These are phyloP conservation scores for Spea multiplicata DNA, from an alignment of 2,113 vertebrate species.

Conservation along the genomic window DNA sequence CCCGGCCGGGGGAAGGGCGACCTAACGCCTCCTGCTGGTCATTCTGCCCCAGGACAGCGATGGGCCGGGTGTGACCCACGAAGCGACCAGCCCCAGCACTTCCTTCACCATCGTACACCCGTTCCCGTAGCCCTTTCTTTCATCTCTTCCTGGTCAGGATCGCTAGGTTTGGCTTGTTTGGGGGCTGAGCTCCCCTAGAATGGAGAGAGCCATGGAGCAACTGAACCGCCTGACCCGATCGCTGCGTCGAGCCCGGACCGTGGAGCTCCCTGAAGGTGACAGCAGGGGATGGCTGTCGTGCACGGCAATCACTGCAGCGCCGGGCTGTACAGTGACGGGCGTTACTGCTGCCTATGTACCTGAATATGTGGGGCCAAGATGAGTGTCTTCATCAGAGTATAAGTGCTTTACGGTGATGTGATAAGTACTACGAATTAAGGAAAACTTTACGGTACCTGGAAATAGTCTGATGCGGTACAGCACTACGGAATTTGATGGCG, in stretches of 20 bases:
- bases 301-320: no score
- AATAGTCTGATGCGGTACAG: no score
- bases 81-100: not conserved
- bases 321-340: no score
- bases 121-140: not conserved
- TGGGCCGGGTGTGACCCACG: not conserved
- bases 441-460: no score
- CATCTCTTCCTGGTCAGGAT: not conserved
- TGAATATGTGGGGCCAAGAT: no score
- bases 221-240: slow-evolving; percentile 91
- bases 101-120: not conserved
- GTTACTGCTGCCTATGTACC: no score
- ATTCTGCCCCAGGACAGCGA: not conserved
- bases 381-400: no score
- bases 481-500: no score
- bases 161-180: not conserved
- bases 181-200: slow-evolving; percentile 67
- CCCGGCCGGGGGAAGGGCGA: not conserved
- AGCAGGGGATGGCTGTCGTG: not conserved
- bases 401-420: no score
- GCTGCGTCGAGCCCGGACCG: slow-evolving; percentile 90
- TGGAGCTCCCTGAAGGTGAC: slow-evolving; percentile 92
- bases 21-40: not conserved
- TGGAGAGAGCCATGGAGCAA: slow-evolving; percentile 99
- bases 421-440: no score